phyloP scores from a whole-genome alignment of 2,888 invertebrate species.

The Phengaris alcon region DNA sequence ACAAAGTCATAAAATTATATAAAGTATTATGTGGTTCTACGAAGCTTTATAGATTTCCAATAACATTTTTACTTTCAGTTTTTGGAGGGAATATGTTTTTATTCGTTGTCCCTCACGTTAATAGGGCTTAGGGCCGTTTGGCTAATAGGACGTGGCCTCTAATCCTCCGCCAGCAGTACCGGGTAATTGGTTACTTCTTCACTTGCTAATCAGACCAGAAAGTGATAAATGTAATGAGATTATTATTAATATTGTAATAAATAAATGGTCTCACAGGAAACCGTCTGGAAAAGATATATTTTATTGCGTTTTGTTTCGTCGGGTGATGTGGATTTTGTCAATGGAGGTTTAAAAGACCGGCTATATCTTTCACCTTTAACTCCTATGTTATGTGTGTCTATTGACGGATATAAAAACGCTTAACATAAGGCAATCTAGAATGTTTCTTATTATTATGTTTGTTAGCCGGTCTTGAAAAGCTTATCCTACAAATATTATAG shows the following conservation, averaged over 20 bases:
- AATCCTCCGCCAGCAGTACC: slow-evolving; percentile 14
- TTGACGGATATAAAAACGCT: no score
- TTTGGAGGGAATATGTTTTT: not conserved
- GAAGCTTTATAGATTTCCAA: slow-evolving; percentile 1
- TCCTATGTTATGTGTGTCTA: no score
- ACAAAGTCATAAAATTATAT: not conserved
- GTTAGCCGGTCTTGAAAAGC: no score
- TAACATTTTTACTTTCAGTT: not conserved
- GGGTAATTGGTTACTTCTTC: not conserved
- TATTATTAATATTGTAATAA: not conserved
- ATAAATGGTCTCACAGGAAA: not conserved
- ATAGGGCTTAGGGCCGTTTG: not conserved
- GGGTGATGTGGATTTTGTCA: no score
- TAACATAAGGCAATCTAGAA: no score
- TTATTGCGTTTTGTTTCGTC: no score
- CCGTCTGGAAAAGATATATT: no score
- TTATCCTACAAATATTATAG: no score
- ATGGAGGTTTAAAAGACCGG: no score
- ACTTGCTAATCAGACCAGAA: slow-evolving; percentile 3
- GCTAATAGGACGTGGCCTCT: not conserved
- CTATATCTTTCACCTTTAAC: no score
- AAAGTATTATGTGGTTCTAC: not conserved
- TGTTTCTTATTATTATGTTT: no score
- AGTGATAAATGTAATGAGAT: not conserved
- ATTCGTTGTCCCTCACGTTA: not conserved